Evolutionary conservation across 2,113 vertebrate species (phyloP).

Genomic region (Toxotes jaculatrix): DNA sequence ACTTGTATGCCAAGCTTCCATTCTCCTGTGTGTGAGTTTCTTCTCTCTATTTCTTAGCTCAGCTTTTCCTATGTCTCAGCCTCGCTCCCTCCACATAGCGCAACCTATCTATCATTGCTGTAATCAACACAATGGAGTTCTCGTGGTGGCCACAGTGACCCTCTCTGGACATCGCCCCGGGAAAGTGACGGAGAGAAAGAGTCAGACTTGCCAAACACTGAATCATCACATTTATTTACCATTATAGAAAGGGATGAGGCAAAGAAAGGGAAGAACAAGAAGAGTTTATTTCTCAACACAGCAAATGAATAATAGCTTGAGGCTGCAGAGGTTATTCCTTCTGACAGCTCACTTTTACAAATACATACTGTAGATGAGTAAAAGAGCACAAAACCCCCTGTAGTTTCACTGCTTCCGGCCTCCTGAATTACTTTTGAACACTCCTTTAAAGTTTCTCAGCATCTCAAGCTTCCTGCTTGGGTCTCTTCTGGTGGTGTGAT

Average conservation of each 20-base stretch:
- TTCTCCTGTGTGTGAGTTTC: neutral
- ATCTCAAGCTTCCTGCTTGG: neutral
- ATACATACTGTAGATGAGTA: slow-evolving; percentile 18
- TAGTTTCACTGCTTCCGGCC: slow-evolving; percentile 45
- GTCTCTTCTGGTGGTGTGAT: neutral
- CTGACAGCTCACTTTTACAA: slow-evolving; percentile 37
- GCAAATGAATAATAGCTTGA: slow-evolving; percentile 56
- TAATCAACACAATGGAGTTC: slow-evolving; percentile 80
- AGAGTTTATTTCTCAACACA: slow-evolving; percentile 59
- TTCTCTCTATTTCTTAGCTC: slow-evolving; percentile 17
- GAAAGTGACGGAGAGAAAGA: slow-evolving; percentile 55
- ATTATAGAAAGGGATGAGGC: slow-evolving; percentile 58
- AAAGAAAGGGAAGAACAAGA: slow-evolving; percentile 32
- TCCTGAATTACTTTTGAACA: slow-evolving; percentile 11
- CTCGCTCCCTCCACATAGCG: slow-evolving; percentile 11
- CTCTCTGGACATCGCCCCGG: slow-evolving; percentile 46
- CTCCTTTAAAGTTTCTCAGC: slow-evolving; percentile 5
- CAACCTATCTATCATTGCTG: slow-evolving; percentile 70
- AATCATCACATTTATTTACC: slow-evolving; percentile 78
- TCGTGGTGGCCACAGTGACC: slow-evolving; percentile 54
- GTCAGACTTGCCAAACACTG: slow-evolving; percentile 74
- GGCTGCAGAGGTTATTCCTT: slow-evolving; percentile 48
- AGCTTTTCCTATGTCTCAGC: slow-evolving; percentile 14
- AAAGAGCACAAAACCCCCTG: slow-evolving; percentile 25
- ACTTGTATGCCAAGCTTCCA: slow-evolving; percentile 15